Percentiles rank a stretch among this genome's conserved stretches.
Evolutionary conservation across 2,113 vertebrate genomes (phyloP).

Genomic region (Nothobranchius furzeri): DNA sequence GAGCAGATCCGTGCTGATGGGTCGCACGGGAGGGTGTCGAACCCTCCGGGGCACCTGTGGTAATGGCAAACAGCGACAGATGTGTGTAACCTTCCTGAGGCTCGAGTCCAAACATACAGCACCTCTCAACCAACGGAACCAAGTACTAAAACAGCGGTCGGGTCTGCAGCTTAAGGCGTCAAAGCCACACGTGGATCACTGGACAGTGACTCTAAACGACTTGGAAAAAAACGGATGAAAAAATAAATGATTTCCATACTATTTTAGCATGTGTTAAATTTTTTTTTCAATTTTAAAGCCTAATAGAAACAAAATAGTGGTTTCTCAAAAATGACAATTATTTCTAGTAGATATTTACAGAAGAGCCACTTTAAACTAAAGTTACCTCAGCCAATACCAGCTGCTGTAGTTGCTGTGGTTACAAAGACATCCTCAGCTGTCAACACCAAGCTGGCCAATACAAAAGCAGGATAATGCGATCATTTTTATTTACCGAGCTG

Average conservation of each 20-base stretch:
- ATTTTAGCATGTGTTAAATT: too few species aligned
- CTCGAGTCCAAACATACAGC: background rate
- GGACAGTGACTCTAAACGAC: too few species aligned
- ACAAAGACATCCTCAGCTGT: slow-evolving; percentile 16
- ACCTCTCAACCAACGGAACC: background rate
- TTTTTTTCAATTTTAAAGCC: too few species aligned
- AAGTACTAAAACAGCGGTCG: background rate
- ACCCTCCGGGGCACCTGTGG: slow-evolving; percentile 45
- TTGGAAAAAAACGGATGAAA: too few species aligned
- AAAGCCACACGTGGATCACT: too few species aligned
- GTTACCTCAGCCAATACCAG: slow-evolving; percentile 12
- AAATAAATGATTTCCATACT: too few species aligned
- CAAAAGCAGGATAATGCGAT: background rate
- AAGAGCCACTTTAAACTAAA: slow-evolving; percentile 6
- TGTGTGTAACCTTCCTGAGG: background rate
- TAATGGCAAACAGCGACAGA: slow-evolving; percentile 32
- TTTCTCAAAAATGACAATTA: too few species aligned
- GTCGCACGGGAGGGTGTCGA: background rate
- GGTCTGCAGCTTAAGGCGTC: too few species aligned
- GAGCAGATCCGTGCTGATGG: slow-evolving; percentile 12
- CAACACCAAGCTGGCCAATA: background rate
- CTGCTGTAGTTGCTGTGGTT: slow-evolving; percentile 51
- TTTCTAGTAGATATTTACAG: too few species aligned
- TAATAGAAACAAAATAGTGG: background rate
- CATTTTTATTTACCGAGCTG: too few species aligned